Evolutionary conservation across 1,140 invertebrate species (phyloP).

Genomic region (Lucilia cuprina): DNA sequence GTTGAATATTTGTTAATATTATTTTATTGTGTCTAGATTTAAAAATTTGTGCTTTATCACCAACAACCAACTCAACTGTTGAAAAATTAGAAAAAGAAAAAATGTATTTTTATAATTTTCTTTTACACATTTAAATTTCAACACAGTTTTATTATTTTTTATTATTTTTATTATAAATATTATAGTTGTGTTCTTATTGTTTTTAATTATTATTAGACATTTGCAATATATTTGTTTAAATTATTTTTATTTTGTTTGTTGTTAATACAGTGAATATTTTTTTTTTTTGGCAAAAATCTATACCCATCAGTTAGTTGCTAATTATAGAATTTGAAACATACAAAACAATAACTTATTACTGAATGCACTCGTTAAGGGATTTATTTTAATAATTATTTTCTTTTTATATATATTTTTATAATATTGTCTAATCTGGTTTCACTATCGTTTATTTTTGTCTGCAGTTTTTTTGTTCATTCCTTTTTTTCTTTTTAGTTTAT

Average conservation of each 20-base stretch:
- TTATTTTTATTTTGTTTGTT: neutral
- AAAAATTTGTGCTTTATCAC: conserved; percentile 14
- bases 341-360: neutral
- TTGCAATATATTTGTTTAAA: too few relatives aligned
- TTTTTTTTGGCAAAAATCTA: neutral
- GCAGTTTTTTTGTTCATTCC: neutral
- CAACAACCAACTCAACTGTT: neutral
- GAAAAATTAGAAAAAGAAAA: neutral
- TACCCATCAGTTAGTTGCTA: neutral
- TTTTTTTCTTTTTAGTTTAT: too few relatives aligned
- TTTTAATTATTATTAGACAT: too few relatives aligned
- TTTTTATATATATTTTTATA: neutral
- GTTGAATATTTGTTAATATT: neutral
- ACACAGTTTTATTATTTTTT: neutral
- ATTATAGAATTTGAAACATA: neutral
- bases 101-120: neutral
- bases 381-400: neutral
- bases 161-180: neutral
- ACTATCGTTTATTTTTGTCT: neutral
- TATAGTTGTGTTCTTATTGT: too few relatives aligned
- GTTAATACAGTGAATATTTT: neutral
- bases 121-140: neutral
- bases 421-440: neutral
- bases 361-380: neutral
- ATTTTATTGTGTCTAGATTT: neutral